A percentile compares a stretch with the other conserved stretches of the same genome.
These are phyloP conservation scores for Paralichthys olivaceus DNA, from an alignment of 2,113 vertebrate genomes.

Conservation along the genomic window DNA sequence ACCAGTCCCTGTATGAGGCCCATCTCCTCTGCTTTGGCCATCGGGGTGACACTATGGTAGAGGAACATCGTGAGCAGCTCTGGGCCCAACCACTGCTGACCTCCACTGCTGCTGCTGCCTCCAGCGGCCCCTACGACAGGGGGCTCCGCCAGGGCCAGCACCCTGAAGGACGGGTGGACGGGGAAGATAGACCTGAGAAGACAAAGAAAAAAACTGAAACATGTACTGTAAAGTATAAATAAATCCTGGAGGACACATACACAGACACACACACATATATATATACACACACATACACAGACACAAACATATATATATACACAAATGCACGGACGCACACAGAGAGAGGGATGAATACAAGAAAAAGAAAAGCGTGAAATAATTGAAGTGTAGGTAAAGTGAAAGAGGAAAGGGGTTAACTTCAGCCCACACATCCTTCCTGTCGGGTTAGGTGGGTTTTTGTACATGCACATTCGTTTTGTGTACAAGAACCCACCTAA, in stretches of 20 bases:
- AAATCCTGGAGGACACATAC: neutral
- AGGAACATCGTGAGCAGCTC: slow-evolving; percentile 96
- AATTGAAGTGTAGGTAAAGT: no score
- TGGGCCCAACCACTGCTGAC: slow-evolving; percentile 93
- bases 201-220: neutral
- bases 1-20: slow-evolving; percentile 90
- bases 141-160: slow-evolving; percentile 94
- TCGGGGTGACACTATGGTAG: slow-evolving; percentile 88
- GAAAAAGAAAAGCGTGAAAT: no score
- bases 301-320: no score
- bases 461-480: neutral
- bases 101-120: slow-evolving; percentile 65
- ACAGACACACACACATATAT: no score
- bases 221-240: neutral
- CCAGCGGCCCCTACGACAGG: slow-evolving; percentile 80
- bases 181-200: slow-evolving; percentile 87
- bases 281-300: no score
- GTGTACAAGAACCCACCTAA: slow-evolving; percentile 59
- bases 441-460: slow-evolving; percentile 64
- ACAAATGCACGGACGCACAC: no score
- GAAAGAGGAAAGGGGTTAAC: slow-evolving; percentile 81
- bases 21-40: slow-evolving; percentile 89
- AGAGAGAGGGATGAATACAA: no score
- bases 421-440: slow-evolving; percentile 82
- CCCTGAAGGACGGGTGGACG: slow-evolving; percentile 93